These are phyloP conservation scores for Emydoidea blandingii DNA, from an alignment of 2,797 vertebrate genomes.

Conservation along the genomic window DNA sequence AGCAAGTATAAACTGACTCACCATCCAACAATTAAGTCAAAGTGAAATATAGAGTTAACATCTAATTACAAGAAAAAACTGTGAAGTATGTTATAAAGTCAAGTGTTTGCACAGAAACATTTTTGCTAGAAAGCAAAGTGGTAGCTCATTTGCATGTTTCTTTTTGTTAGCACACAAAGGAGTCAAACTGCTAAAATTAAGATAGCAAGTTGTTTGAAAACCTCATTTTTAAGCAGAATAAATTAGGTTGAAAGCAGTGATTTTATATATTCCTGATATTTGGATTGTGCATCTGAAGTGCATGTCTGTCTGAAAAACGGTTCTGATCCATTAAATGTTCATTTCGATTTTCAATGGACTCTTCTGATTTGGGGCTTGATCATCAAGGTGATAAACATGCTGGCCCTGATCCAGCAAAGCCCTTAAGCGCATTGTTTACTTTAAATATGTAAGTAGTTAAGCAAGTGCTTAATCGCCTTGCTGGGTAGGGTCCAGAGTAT, in stretches of 20 bases:
- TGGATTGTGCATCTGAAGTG: conserved; percentile 16
- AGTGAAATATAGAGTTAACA: conserved; percentile 76
- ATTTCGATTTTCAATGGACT: background rate
- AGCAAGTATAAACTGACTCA: conserved; percentile 50
- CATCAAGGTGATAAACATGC: background rate
- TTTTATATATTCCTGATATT: conserved; percentile 60
- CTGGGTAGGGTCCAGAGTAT: background rate
- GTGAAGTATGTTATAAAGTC: conserved; percentile 72
- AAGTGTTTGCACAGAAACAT: conserved; percentile 80
- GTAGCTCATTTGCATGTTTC: conserved; percentile 77
- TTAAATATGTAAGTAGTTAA: background rate
- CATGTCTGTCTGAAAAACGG: background rate
- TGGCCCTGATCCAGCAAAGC: background rate
- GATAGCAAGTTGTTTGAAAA: conserved; percentile 80
- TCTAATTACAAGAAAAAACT: conserved; percentile 72
- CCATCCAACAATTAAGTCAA: conserved; percentile 59
- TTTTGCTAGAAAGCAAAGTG: conserved; percentile 79
- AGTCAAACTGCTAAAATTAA: conserved; percentile 79
- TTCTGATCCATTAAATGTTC: background rate
- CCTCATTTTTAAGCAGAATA: conserved; percentile 75
- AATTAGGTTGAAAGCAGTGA: conserved; percentile 61
- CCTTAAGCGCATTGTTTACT: background rate
- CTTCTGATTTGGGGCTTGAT: background rate
- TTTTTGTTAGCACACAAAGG: conserved; percentile 78
- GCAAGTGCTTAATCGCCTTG: background rate